Base-by-base conservation (phyloP, 2,888 invertebrate genomes). In the Anoplius nigerrimus region DNA sequence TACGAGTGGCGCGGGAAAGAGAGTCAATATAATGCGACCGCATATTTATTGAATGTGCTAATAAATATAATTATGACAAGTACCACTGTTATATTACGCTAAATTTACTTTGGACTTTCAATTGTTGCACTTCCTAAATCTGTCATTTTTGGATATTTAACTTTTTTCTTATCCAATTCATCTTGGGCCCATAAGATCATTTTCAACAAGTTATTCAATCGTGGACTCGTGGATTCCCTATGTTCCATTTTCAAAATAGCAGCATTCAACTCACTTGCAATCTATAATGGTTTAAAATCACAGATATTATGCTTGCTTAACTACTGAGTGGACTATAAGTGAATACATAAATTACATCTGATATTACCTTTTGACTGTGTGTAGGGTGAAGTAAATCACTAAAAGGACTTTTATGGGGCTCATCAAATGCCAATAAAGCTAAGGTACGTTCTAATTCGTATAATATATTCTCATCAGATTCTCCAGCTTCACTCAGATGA, bases 221-320 rank as follows among this genome's bases (percentile, higher is more conserved):
- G 95, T 2, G 98, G 97, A 67, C 96, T 95, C 0, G 96, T 97
- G 57, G 95, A 94, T 86, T 97, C 96, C 86, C 95, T 94, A 84
- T 97, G 95, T 88, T 98, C 98, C 90, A 95, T 95, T 87, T 97
- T 96, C 62, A 99, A 90, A 81, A 99, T 98, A n/a, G 98, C 98
- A 57, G 98, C 97, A 90, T 99, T 99, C 18, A 99, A 91, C 90
- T 98, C 98, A 90, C 98, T 98, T 21, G 98, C 98, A 85, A 98
- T 95, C 95, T 95, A 86, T 51, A 83, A n/a, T 34, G 16, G 24
- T 13, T n/a, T n/a, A 21, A 13, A 56, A 46, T 73, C 54, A 56
- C 0, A 4, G 43, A 53, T 11, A 56, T 2, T 27, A 45, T 45
- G 8, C 2, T n/a, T 24, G n/a, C n/a, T n/a, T n/a, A 46, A 27